A percentile compares a stretch with the other conserved stretches of the same genome.
Conservation (phyloP, 1,140 invertebrate species). For the Elysia chlorotica region DNA sequence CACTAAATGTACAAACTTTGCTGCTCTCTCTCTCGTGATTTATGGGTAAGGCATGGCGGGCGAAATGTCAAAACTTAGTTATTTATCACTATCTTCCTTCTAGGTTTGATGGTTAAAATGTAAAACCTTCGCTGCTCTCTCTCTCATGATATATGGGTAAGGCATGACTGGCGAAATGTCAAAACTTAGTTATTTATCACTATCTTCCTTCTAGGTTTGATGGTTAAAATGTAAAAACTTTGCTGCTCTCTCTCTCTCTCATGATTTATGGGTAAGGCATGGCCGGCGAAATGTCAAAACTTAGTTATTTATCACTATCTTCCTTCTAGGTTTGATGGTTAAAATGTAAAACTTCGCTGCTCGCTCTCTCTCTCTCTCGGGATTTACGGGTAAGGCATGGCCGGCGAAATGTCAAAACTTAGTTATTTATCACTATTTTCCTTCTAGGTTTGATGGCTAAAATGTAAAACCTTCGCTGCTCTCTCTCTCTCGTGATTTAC, state of each 20-base stretch:
- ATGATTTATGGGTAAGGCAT: not conserved
- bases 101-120: not conserved
- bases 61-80: not conserved
- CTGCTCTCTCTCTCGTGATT: not conserved
- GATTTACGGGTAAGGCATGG: not conserved
- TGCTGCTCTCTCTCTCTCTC: not conserved
- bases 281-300: not conserved
- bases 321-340: not conserved
- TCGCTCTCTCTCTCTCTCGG: too few relatives aligned
- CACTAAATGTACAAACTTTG: not conserved
- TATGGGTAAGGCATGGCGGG: not conserved
- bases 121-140: too few relatives aligned
- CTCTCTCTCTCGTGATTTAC: too few relatives aligned
- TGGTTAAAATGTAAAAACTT: not conserved
- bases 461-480: too few relatives aligned
- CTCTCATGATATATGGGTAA: not conserved
- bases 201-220: not conserved
- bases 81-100: not conserved
- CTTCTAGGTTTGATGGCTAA: not conserved
- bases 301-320: not conserved
- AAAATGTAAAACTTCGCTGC: not conserved
- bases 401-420: not conserved
- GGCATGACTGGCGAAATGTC: constrained; percentile 9
- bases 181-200: not conserved
- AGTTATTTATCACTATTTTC: not conserved